Percentiles rank a stretch among this genome's conserved stretches.
phyloP scores from a whole-genome alignment of 2,113 vertebrate genomes.

The Menidia beryllina region DNA sequence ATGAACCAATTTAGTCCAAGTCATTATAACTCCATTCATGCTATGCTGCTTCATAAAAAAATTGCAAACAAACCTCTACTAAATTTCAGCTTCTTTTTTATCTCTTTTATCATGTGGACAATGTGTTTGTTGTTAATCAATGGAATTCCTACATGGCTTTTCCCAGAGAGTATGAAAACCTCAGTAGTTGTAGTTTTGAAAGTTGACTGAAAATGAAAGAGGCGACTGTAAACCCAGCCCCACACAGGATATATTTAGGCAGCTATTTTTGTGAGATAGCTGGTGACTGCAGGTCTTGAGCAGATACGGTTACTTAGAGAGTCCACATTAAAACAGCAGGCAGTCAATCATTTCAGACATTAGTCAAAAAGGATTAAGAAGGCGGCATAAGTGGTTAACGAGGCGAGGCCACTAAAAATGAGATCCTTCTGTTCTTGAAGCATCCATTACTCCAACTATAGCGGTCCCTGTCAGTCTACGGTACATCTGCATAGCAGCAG shows the following conservation, averaged over 20 bases:
- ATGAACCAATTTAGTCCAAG: no score
- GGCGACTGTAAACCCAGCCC: conserved; percentile 39
- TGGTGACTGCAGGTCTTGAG: conserved; percentile 74
- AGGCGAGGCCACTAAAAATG: conserved; percentile 35
- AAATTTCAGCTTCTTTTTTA: no score
- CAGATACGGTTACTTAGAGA: conserved; percentile 82
- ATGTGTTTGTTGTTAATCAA: no score
- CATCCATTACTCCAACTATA: not conserved
- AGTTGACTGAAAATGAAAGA: conserved; percentile 1
- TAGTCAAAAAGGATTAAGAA: conserved; percentile 53
- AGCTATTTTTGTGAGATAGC: conserved; percentile 70
- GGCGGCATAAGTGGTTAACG: conserved; percentile 55
- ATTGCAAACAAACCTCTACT: no score
- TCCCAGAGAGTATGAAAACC: not conserved
- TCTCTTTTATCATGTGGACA: no score
- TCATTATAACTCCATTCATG: no score
- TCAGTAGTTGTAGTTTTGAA: conserved; percentile 7
- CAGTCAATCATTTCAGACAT: conserved; percentile 69
- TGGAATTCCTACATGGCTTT: not conserved
- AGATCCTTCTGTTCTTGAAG: not conserved
- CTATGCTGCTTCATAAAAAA: no score
- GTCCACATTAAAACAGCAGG: conserved; percentile 74
- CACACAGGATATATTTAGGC: conserved; percentile 83
- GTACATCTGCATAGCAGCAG: conserved; percentile 17
- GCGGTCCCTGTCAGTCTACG: not conserved